Evolutionary conservation across 2,113 vertebrate genomes (phyloP).

Genomic region (Leptobrachium ailaonicum): DNA sequence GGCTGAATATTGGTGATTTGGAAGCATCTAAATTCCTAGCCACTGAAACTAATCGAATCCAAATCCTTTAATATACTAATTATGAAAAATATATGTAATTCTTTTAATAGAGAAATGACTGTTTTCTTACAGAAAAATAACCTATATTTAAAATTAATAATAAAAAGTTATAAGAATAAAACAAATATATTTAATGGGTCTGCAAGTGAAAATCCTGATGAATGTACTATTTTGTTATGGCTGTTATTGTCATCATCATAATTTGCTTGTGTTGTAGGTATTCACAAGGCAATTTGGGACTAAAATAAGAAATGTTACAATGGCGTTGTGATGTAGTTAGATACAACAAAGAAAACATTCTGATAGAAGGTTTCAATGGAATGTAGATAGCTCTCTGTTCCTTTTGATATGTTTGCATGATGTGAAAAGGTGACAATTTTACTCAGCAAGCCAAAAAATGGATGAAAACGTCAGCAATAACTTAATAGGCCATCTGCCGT

Average conservation of each 20-base stretch:
- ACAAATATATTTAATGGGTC: neutral
- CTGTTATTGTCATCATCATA: neutral
- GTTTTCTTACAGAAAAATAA: neutral
- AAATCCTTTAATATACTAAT: too few species aligned
- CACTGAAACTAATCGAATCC: too few species aligned
- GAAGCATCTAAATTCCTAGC: too few species aligned
- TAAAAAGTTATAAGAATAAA: neutral
- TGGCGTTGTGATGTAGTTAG: neutral
- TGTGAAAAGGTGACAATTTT: constrained; percentile 71
- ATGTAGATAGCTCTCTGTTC: constrained; percentile 42
- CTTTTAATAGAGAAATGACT: too few species aligned
- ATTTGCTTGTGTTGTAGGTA: neutral
- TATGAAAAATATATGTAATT: too few species aligned
- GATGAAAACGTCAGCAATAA: constrained; percentile 70
- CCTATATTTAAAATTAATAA: neutral
- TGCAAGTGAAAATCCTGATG: constrained; percentile 20
- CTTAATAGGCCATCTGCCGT: constrained; percentile 75
- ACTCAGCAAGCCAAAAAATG: constrained; percentile 64
- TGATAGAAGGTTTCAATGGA: constrained; percentile 34
- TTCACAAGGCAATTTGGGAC: constrained; percentile 34
- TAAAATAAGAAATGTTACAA: constrained; percentile 32
- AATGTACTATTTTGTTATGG: neutral
- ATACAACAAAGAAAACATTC: constrained; percentile 28
- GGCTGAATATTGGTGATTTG: too few species aligned
- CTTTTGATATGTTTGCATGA: constrained; percentile 65